These are phyloP conservation scores for Limanda limanda DNA, from an alignment of 2,113 vertebrate species.

Conservation along the genomic window DNA sequence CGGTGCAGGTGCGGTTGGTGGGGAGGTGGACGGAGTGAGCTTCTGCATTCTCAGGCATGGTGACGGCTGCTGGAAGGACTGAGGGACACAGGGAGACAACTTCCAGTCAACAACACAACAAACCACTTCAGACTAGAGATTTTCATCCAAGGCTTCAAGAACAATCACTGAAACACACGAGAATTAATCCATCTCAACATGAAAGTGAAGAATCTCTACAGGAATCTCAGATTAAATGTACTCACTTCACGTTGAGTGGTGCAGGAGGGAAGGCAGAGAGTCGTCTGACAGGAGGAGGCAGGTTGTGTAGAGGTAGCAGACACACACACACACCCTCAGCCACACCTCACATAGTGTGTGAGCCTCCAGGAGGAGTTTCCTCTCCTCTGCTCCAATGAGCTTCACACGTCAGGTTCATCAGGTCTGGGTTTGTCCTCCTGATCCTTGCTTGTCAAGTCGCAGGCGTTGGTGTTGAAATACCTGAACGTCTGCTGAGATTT, in stretches of 20 bases:
- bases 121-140: no score
- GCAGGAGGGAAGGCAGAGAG: conserved; percentile 25
- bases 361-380: conserved; percentile 3
- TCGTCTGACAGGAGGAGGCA: conserved; percentile 33
- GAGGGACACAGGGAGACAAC: neutral
- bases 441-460: no score
- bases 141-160: no score
- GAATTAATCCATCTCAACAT: no score
- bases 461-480: neutral
- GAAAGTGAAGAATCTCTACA: no score
- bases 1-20: conserved; percentile 77
- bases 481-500: neutral
- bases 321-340: conserved; percentile 48
- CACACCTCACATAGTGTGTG: neutral
- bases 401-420: neutral
- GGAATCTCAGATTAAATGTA: conserved; percentile 7
- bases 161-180: no score
- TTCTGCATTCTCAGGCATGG: conserved; percentile 72
- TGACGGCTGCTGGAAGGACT: neutral
- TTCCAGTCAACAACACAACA: no score
- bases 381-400: neutral
- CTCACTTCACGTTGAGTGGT: conserved; percentile 48
- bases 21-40: conserved; percentile 50
- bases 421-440: no score
- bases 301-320: conserved; percentile 14